These are phyloP conservation scores for Plemyria rubiginata DNA, from an alignment of 2,888 invertebrate species.

Conservation along the genomic window DNA sequence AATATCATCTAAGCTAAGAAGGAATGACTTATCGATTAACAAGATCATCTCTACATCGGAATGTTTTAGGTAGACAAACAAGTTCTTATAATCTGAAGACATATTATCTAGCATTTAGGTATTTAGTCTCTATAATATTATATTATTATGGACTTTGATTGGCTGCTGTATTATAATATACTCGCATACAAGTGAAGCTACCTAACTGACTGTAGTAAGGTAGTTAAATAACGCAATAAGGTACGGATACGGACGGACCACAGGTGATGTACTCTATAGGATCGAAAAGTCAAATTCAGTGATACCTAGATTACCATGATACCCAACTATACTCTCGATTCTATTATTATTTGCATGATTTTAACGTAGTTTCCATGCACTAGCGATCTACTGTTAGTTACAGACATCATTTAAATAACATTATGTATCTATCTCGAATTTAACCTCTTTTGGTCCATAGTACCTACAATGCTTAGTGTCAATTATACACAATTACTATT, in stretches of 20 bases:
- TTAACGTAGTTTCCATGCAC: constrained; percentile 4
- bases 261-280: background rate
- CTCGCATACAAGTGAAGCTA: too few relatives aligned
- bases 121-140: too few relatives aligned
- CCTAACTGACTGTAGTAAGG: too few relatives aligned
- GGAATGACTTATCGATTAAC: constrained; percentile 12
- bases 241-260: background rate
- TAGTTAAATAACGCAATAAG: too few relatives aligned
- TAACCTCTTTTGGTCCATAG: constrained; percentile 12
- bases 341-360: background rate
- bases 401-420: background rate
- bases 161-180: too few relatives aligned
- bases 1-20: constrained; percentile 5
- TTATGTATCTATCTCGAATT: constrained; percentile 1
- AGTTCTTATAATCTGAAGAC: background rate
- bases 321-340: background rate
- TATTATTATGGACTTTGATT: background rate
- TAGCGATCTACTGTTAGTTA: constrained; percentile 15
- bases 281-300: background rate
- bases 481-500: constrained; percentile 2
- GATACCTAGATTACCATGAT: background rate
- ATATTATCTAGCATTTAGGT: background rate
- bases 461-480: constrained; percentile 4
- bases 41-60: constrained; percentile 14
- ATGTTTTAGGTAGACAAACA: constrained; percentile 12